Evolutionary conservation across 2,888 invertebrate genomes (phyloP), one percentile per base, ranked within the genome.

Genomic region (Choristoneura rosaceana): DNA sequence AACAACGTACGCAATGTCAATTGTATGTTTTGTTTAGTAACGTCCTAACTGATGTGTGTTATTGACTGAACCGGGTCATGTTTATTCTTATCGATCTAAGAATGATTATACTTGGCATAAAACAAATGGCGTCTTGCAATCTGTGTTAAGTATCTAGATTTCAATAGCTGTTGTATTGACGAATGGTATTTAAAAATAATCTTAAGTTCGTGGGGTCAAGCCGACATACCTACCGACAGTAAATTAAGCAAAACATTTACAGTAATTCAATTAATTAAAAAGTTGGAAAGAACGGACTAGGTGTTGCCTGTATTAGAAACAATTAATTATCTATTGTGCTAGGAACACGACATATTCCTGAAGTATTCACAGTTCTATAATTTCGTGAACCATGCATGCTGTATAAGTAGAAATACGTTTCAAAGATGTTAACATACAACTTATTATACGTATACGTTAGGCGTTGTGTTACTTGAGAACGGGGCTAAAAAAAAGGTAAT

Each of bases 1-100:
- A 69, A 74, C 25, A 4, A 43, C 15, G 55, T 73, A 69, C 69
- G 73, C 66, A 74, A 73, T 73, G 74, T 63, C 74, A 74, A 71
- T 64, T 73, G 73, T 64, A 64, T 69, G 60, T 68, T 73, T 69
- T 64, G 60, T 73, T 43, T 73, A 73, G 68, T 73, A 64, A 69
- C 59, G 62, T 64, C 69, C 69, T 64, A 71, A 58, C 58, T 63
- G 71, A 71, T 66, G 73, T 64, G 17, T 41, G 63, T 64, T 73
- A 69, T 73, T 73, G 73, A 73, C 68, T 69, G 41, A 73, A 50
- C 60, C 17, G 69, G 73, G 69, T 64, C 63, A 59, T 59, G 47
- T 52, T 50, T 43, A 63, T 64, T 68, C 68, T 69, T 60, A 60
- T 50, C 67, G 63, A 69, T 17, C 25, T 8, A 33, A 64, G 58